These are phyloP conservation scores for Linnaemya tessellans DNA, from an alignment of 2,888 invertebrate species.

Conservation along the genomic window DNA sequence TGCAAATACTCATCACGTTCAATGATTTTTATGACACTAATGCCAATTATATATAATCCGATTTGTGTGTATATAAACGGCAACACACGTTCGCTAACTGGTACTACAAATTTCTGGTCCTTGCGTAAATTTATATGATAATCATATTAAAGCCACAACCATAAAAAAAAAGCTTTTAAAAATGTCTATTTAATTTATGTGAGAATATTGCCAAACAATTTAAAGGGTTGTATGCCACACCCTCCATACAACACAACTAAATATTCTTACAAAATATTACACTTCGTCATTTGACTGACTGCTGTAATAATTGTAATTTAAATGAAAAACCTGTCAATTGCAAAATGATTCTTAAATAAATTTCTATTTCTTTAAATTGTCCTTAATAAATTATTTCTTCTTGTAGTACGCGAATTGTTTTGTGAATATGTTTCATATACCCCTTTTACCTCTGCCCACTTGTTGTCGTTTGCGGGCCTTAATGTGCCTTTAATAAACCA, in stretches of 20 bases:
- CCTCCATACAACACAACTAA: background rate
- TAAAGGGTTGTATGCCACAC: conserved; percentile 7
- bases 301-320: conserved; percentile 54
- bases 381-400: conserved; percentile 32
- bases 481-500: conserved; percentile 49
- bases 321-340: conserved; percentile 67
- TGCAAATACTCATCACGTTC: background rate
- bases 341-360: conserved; percentile 30
- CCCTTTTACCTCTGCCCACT: conserved; percentile 10
- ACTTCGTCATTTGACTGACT: background rate
- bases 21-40: conserved; percentile 36
- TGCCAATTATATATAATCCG: conserved; percentile 58
- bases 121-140: conserved; percentile 41
- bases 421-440: conserved; percentile 19
- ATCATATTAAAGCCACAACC: conserved; percentile 18
- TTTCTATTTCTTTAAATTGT: conserved; percentile 43
- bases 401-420: background rate
- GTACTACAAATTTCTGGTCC: conserved; percentile 40
- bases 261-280: background rate
- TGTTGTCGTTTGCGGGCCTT: conserved; percentile 26
- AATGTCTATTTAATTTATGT: conserved; percentile 45
- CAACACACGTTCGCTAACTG: conserved; percentile 47
- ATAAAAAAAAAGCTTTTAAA: conserved; percentile 6
- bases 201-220: conserved; percentile 24
- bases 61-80: conserved; percentile 58